Conservation (phyloP, 2,888 invertebrate species). For the Brachyptera risi region DNA sequence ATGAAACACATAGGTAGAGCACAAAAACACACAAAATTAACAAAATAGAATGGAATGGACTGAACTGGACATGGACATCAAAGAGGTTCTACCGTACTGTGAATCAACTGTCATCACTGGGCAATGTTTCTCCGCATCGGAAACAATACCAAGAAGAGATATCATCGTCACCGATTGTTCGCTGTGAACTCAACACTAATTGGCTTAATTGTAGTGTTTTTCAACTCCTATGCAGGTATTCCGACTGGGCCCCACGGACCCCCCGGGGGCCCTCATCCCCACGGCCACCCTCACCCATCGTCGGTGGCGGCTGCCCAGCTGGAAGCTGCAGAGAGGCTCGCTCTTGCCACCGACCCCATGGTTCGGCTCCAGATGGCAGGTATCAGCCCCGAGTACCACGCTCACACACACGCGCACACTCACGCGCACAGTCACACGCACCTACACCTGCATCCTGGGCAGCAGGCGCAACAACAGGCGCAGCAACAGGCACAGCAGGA, state of each 20-base stretch:
- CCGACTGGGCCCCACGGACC: constrained; percentile 31
- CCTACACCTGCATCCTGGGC: constrained; percentile 70
- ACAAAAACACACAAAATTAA: no score
- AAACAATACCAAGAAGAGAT: not conserved
- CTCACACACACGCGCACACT: constrained; percentile 88
- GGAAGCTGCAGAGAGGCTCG: constrained; percentile 72
- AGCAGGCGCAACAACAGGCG: constrained; percentile 58
- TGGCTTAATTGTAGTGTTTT: not conserved
- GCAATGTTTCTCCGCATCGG: no score
- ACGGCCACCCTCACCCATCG: constrained; percentile 51
- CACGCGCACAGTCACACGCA: constrained; percentile 89
- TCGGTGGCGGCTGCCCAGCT: constrained; percentile 58
- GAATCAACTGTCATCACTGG: no score
- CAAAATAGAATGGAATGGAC: no score
- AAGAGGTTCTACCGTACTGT: no score
- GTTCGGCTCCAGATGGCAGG: constrained; percentile 90
- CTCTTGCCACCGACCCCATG: constrained; percentile 87
- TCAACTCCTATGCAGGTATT: constrained; percentile 26
- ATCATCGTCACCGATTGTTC: not conserved
- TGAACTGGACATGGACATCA: no score
- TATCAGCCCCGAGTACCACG: constrained; percentile 83
- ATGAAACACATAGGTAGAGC: no score
- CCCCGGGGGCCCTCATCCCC: constrained; percentile 48
- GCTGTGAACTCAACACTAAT: not conserved
- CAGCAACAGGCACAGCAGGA: constrained; percentile 51